Conservation (phyloP, 1,140 invertebrate genomes). For the Temnothorax longispinosus region DNA sequence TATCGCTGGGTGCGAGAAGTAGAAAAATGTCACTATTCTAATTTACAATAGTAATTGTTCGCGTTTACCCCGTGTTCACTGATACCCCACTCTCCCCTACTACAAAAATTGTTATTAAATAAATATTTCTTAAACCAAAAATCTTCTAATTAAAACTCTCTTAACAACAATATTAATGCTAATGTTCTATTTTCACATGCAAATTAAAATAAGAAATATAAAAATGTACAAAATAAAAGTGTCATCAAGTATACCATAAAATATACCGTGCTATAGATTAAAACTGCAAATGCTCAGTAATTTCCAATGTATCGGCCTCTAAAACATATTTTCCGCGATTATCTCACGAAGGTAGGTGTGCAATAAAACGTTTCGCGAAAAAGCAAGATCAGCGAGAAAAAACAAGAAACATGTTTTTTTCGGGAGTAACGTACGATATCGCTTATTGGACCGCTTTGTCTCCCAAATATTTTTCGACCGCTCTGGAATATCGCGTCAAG, state of each 20-base stretch:
- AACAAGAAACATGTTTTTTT: conserved; percentile 33
- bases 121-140: neutral
- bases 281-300: conserved; percentile 37
- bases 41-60: no score
- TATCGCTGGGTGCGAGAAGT: no score
- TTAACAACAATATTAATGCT: neutral
- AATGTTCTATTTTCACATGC: neutral
- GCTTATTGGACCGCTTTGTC: conserved; percentile 46
- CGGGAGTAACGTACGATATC: conserved; percentile 54
- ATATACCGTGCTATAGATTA: conserved; percentile 4
- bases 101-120: neutral
- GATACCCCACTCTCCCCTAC: no score
- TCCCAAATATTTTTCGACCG: conserved; percentile 35
- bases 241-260: neutral
- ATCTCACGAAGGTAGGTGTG: conserved; percentile 36
- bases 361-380: conserved; percentile 37
- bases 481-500: neutral
- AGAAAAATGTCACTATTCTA: no score
- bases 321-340: conserved; percentile 50
- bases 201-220: neutral
- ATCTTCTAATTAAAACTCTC: neutral
- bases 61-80: no score
- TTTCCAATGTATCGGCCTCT: conserved; percentile 45
- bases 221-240: neutral
- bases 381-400: neutral